Conservation (phyloP, 2,888 invertebrate species). For the Physocephala rufipes region DNA sequence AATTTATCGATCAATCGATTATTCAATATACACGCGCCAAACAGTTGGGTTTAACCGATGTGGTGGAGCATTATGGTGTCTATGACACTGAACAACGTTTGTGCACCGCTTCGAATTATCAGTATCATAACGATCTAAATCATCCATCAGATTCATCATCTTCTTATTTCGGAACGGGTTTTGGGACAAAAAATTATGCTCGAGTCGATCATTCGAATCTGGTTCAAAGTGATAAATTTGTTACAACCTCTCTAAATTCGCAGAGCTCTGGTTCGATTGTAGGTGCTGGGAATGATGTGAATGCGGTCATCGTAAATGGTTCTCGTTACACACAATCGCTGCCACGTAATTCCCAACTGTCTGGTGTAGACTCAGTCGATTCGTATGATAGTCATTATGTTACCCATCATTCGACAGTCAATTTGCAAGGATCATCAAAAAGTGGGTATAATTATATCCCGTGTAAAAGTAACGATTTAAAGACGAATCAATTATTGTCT, state of each 20-base stretch:
- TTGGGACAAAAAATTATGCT: conserved; percentile 55
- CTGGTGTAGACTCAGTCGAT: conserved; percentile 64
- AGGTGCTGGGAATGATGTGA: conserved; percentile 37
- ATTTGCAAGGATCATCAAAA: conserved; percentile 46
- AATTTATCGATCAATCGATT: conserved; percentile 65
- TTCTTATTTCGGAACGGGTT: conserved; percentile 60
- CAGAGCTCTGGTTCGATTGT: conserved; percentile 58
- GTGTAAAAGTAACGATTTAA: conserved; percentile 52
- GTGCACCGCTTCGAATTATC: conserved; percentile 51
- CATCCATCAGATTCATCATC: conserved; percentile 64
- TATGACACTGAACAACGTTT: conserved; percentile 46
- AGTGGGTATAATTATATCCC: conserved; percentile 55
- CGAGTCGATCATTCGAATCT: conserved; percentile 53
- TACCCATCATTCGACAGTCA: conserved; percentile 58
- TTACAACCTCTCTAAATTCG: conserved; percentile 61
- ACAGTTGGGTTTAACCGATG: conserved; percentile 51
- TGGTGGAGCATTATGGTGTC: conserved; percentile 32
- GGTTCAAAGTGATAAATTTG: conserved; percentile 62
- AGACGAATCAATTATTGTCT: conserved; percentile 43
- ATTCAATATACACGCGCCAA: conserved; percentile 61
- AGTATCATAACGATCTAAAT: conserved; percentile 62
- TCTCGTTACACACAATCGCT: conserved; percentile 60
- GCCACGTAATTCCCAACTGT: conserved; percentile 63
- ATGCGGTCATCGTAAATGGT: conserved; percentile 31
- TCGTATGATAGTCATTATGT: conserved; percentile 65